Percentiles rank a stretch among this genome's conserved stretches.
Evolutionary conservation across 2,113 vertebrate species (phyloP).

Genomic region (Cyphomyrus plagiostoma): DNA sequence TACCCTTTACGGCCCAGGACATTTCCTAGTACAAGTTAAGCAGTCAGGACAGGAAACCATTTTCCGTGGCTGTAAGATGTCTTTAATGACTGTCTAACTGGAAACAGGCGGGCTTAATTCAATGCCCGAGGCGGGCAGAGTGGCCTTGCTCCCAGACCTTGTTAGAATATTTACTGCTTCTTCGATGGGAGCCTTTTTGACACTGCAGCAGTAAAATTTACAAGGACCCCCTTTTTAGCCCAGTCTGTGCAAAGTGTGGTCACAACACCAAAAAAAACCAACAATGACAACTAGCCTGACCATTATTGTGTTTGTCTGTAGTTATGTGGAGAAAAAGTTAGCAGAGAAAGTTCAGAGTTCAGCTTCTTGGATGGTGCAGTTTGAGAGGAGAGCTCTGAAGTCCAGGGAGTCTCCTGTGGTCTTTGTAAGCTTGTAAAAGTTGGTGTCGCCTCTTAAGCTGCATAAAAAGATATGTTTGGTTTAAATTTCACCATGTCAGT

Average conservation of each 20-base stretch:
- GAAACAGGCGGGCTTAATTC: constrained; percentile 92
- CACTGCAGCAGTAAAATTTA: constrained; percentile 87
- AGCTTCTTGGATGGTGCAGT: constrained; percentile 34
- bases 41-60: constrained; percentile 95
- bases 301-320: constrained; percentile 57
- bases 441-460: background rate
- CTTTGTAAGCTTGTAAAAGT: constrained; percentile 23
- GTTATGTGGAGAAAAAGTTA: constrained; percentile 50
- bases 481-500: background rate
- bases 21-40: constrained; percentile 94
- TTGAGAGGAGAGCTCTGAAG: constrained; percentile 39
- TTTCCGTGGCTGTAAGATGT: constrained; percentile 91
- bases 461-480: background rate
- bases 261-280: constrained; percentile 46
- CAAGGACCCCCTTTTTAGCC: constrained; percentile 65
- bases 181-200: constrained; percentile 89
- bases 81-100: constrained; percentile 98
- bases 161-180: constrained; percentile 90
- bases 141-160: constrained; percentile 80
- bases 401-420: constrained; percentile 26
- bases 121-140: constrained; percentile 83
- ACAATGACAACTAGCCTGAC: constrained; percentile 37
- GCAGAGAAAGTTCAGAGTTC: constrained; percentile 43
- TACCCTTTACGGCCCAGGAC: constrained; percentile 73
- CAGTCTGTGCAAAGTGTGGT: constrained; percentile 67